A percentile compares a stretch with the other conserved stretches of the same genome.
Evolutionary conservation across 2,888 invertebrate species (phyloP).

Genomic region (Cephus runcator): DNA sequence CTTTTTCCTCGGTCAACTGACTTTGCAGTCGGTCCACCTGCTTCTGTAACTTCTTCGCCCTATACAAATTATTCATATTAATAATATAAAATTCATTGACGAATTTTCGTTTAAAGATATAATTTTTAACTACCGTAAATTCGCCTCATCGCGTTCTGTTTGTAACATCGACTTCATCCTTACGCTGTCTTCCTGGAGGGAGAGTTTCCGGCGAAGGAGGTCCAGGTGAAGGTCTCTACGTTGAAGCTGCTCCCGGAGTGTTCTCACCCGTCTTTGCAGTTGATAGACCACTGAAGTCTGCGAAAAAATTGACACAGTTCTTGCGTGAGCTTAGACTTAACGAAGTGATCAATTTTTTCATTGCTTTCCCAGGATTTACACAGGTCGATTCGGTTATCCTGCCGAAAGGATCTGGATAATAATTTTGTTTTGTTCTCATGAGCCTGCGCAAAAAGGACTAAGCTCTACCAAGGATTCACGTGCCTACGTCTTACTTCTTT

Average conservation of each 20-base stretch:
- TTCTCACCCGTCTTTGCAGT: constrained; percentile 86
- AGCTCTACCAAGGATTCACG: constrained; percentile 3
- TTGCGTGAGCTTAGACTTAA: background rate
- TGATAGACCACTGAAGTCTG: constrained; percentile 90
- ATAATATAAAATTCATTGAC: background rate
- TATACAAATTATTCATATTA: constrained; percentile 21
- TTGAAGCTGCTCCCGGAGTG: constrained; percentile 89
- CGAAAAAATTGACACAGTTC: constrained; percentile 33
- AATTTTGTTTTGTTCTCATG: background rate
- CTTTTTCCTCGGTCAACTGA: constrained; percentile 84
- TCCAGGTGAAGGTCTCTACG: constrained; percentile 92
- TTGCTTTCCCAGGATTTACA: background rate
- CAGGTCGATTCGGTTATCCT: background rate
- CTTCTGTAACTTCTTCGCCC: constrained; percentile 83
- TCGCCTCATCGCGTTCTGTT: constrained; percentile 67
- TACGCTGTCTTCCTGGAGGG: constrained; percentile 82
- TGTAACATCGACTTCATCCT: constrained; percentile 72
- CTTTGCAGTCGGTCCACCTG: constrained; percentile 84
- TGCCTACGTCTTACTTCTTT: constrained; percentile 77
- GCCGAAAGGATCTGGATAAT: background rate
- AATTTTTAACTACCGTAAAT: constrained; percentile 54
- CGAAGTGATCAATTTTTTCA: background rate
- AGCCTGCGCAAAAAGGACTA: background rate
- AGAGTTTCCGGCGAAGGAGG: constrained; percentile 86
- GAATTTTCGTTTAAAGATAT: background rate